phyloP scores from a whole-genome alignment of 2,113 vertebrate species.

The Sinocyclocheilus rhinocerous region DNA sequence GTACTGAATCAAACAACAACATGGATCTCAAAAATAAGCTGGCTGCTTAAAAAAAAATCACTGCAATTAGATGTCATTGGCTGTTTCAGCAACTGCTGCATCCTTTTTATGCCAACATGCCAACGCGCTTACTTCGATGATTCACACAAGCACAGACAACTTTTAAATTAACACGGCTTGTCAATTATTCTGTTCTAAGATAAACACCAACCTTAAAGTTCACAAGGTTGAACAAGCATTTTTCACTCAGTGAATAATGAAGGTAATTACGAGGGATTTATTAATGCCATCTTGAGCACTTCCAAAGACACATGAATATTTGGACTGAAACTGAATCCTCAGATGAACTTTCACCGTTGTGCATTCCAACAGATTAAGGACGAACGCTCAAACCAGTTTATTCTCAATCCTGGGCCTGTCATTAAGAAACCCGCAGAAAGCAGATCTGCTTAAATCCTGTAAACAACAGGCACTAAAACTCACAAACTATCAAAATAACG shows the following conservation, averaged over 20 bases:
- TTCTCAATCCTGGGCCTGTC: conserved; percentile 32
- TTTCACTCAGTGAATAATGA: conserved; percentile 37
- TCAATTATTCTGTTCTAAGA: conserved; percentile 27
- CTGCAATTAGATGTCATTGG: not conserved
- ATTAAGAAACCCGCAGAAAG: conserved; percentile 48
- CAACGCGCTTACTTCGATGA: not conserved
- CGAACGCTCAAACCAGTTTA: conserved; percentile 51
- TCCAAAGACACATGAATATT: conserved; percentile 36
- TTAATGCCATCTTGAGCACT: conserved; percentile 42
- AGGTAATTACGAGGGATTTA: conserved; percentile 43
- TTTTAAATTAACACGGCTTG: conserved; percentile 36
- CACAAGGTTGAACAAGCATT: conserved; percentile 48
- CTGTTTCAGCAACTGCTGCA: no score
- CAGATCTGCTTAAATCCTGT: conserved; percentile 13
- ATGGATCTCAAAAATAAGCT: not conserved
- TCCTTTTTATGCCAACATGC: not conserved
- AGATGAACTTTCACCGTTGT: conserved; percentile 71
- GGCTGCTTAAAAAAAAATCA: not conserved
- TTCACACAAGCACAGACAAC: conserved; percentile 41
- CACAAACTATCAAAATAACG: not conserved
- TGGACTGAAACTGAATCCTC: conserved; percentile 63
- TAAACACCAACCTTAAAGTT: conserved; percentile 54
- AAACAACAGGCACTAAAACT: conserved; percentile 37
- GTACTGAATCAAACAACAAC: not conserved
- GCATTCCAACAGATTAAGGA: conserved; percentile 70